These are phyloP conservation scores for Smutsia temminckii DNA, from an alignment of 2,797 vertebrate genomes.

Conservation along the genomic window DNA sequence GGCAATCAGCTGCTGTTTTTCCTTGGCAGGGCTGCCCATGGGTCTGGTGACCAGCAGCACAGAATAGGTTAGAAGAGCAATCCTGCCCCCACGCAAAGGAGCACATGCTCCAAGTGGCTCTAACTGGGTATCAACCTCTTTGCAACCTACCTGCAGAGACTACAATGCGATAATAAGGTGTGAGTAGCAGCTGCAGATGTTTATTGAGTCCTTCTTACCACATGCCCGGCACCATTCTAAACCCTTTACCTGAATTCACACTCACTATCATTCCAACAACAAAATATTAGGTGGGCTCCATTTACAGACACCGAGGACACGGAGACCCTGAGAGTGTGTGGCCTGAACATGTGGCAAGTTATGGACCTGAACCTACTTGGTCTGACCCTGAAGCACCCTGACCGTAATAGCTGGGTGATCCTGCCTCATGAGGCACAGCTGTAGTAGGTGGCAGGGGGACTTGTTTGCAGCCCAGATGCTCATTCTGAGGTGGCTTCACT, in stretches of 20 bases:
- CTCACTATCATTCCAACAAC: not conserved
- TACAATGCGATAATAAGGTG: not conserved
- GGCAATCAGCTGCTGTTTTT: not conserved
- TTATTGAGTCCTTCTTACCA: not conserved
- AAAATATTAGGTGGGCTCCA: not conserved
- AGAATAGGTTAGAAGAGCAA: not conserved
- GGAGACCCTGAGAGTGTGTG: not conserved
- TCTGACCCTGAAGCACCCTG: not conserved
- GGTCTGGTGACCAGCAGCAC: not conserved
- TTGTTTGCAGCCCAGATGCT: not conserved
- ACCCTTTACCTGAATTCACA: not conserved
- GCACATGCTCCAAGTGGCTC: not conserved
- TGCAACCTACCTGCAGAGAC: not conserved
- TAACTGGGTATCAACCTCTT: not conserved
- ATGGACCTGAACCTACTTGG: not conserved
- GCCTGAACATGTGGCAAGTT: not conserved
- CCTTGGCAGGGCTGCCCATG: not conserved
- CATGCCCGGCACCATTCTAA: not conserved
- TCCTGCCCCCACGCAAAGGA: not conserved
- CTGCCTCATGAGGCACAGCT: not conserved
- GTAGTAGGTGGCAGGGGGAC: not conserved
- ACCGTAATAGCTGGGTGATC: not conserved
- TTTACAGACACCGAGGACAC: not conserved
- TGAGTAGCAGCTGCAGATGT: not conserved
- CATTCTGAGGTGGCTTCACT: not conserved